Base-by-base conservation (phyloP, 2,113 vertebrate genomes). In the Sialia sialis region DNA sequence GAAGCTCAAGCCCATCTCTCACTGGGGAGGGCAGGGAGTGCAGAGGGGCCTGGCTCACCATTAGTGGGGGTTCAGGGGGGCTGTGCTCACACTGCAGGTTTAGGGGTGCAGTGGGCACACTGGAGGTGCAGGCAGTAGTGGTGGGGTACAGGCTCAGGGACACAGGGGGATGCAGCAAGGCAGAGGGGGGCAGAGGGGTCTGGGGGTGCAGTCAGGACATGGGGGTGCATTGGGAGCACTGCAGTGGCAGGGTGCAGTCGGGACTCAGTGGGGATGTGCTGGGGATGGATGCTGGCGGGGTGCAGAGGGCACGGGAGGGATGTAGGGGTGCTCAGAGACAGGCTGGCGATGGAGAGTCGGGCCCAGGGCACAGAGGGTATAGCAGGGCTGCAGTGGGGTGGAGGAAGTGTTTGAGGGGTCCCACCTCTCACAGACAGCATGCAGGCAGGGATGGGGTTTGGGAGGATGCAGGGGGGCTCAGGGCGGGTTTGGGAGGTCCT, bases 41-140 rank as follows among this genome's bases (percentile, higher is more conserved):
- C 41, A 58, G 32, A 11, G 29, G 52, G 16, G 16, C 38, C 62
- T 43, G 43, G 60, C 43, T 41, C 60, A 49, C 4, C 27, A 15
- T 25, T 30, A 34, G 59, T 3, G 4, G 27, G 21, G n/a, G 10
- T 2, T 25, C 3, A 4, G 34, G 34, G 36, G 17, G 20, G 21
- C 41, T 36, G 51, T 13, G 41, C 34, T 43, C 17, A n/a, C 15
- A 6, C 19, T 19, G 46, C 1, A 4, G 60, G 16, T 39, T 25
- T 25, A 9, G 6, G 26, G 49, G 26, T 51, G 49, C 49, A 51
- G 26, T 44, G 38, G 62, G 26, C 48, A 59, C 25, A 60, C 38
- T 17, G 13, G 26, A 34, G 26, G 20, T 43, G 20, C 54, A 51
- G 5, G 22, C 1, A 0, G 15, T 2, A 9, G 12, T 15, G 41